Evolutionary conservation across 2,113 vertebrate genomes (phyloP).

Genomic region (Perccottus glenii): DNA sequence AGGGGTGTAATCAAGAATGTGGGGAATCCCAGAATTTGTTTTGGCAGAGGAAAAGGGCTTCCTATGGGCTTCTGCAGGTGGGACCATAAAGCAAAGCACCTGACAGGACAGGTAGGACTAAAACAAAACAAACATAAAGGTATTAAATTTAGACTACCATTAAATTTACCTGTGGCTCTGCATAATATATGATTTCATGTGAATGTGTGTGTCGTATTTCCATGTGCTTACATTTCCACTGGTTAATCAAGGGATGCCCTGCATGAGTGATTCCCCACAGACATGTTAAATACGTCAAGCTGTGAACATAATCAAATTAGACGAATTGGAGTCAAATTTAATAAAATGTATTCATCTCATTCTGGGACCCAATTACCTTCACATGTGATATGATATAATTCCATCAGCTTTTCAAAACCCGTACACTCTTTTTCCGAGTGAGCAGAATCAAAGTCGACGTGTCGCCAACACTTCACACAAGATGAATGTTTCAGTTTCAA

Average conservation of each 20-base stretch:
- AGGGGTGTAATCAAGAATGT: constrained; percentile 53
- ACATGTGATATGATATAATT: constrained; percentile 41
- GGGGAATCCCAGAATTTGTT: constrained; percentile 67
- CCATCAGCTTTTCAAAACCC: constrained; percentile 35
- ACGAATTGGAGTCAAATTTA: constrained; percentile 21
- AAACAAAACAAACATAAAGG: neutral
- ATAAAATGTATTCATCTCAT: constrained; percentile 38
- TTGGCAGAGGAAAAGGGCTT: constrained; percentile 14
- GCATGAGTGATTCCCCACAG: constrained; percentile 44
- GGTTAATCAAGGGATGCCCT: constrained; percentile 31
- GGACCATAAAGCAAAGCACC: constrained; percentile 24
- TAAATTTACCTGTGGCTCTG: constrained; percentile 9
- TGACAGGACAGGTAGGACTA: constrained; percentile 2
- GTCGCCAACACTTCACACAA: constrained; percentile 39
- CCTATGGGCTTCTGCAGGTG: constrained; percentile 40
- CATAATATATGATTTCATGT: neutral
- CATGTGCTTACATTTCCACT: neutral
- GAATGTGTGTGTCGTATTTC: constrained; percentile 7
- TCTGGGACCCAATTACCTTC: constrained; percentile 43
- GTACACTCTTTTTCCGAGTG: neutral
- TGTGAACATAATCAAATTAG: constrained; percentile 63
- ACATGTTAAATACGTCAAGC: constrained; percentile 32
- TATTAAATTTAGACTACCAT: neutral
- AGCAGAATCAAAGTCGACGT: constrained; percentile 47
- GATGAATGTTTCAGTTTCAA: constrained; percentile 67